Percentiles rank a stretch among this genome's conserved stretches.
These are phyloP conservation scores for Smittia sp. DNA, from an alignment of 2,888 invertebrate genomes.

Conservation along the genomic window DNA sequence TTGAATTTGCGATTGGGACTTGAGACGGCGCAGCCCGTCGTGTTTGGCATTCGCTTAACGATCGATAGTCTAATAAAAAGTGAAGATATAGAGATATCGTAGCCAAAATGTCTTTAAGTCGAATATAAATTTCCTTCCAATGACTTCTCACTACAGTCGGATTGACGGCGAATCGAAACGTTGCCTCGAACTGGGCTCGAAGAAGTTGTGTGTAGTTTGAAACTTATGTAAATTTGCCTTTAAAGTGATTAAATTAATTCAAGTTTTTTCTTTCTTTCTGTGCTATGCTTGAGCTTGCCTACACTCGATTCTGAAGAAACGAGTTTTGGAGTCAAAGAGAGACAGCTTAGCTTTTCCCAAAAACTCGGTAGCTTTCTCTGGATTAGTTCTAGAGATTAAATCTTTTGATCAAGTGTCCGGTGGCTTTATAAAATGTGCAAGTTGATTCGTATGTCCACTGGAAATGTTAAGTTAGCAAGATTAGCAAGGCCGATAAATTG, in stretches of 20 bases:
- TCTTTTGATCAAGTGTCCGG: no score
- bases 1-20: background rate
- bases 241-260: constrained; percentile 33
- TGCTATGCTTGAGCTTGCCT: constrained; percentile 15
- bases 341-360: no score
- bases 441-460: no score
- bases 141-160: constrained; percentile 25
- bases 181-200: constrained; percentile 10
- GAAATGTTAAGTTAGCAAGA: no score
- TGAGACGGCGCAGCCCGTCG: background rate
- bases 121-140: constrained; percentile 21
- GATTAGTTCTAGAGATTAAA: no score
- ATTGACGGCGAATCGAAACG: background rate
- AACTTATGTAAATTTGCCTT: constrained; percentile 29
- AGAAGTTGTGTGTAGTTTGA: constrained; percentile 13
- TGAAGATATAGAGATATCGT: background rate
- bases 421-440: no score
- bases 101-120: constrained; percentile 11
- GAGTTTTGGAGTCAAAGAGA: background rate
- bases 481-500: no score
- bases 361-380: background rate
- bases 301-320: constrained; percentile 21
- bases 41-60: background rate
- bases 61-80: constrained; percentile 6
- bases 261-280: constrained; percentile 24